These are phyloP conservation scores for Prolemur simus DNA, from an alignment of 2,113 vertebrate species.

Conservation along the genomic window DNA sequence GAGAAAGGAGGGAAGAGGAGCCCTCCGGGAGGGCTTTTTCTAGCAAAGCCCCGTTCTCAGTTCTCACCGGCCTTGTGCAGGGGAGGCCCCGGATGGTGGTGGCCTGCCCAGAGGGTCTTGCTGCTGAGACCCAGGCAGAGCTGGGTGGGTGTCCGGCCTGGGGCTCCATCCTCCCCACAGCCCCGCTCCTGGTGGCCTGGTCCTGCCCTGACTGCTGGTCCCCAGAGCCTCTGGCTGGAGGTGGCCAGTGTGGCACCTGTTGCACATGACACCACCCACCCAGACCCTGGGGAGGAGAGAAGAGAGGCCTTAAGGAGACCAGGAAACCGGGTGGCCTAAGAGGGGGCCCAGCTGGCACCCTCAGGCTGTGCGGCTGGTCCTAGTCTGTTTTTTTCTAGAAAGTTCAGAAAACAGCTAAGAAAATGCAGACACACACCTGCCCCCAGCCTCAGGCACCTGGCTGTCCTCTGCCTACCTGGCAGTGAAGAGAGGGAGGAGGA, in stretches of 20 bases:
- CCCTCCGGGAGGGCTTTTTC: neutral
- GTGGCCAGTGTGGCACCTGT: neutral
- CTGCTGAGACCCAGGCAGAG: neutral
- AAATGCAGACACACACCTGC: neutral
- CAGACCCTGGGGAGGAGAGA: neutral
- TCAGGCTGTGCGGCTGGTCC: no score
- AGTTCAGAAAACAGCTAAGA: neutral
- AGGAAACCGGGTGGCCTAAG: neutral
- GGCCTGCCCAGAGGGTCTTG: neutral
- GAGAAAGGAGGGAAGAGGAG: neutral
- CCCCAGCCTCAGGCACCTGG: no score
- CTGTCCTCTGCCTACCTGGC: neutral
- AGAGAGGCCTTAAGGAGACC: neutral
- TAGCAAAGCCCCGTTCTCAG: neutral
- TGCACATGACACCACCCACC: neutral
- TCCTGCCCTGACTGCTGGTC: neutral
- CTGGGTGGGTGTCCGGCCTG: neutral
- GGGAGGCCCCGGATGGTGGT: neutral
- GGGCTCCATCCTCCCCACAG: neutral
- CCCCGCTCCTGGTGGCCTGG: neutral
- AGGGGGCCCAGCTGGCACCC: rapidly evolving
- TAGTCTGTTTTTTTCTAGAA: neutral
- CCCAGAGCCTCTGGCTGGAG: neutral
- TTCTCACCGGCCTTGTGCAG: neutral
- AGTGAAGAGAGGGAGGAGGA: neutral